Evolutionary conservation across 30 jellyfish, hydroid and myxozoan genomes (phyloP).

Genomic region (Mastigias papua): DNA sequence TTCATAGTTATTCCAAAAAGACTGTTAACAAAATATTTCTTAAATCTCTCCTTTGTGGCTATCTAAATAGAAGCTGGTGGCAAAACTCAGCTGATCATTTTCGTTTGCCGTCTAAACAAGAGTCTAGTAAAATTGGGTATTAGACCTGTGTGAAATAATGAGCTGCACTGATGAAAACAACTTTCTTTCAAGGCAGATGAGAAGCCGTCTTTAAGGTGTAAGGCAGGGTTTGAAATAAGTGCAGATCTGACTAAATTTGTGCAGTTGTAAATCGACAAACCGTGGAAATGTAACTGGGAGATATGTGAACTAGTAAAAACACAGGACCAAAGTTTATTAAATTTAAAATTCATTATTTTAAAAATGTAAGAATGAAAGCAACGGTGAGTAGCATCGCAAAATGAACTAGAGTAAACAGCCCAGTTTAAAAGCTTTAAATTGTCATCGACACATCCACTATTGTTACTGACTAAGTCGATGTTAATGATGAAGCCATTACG

Average conservation of each 20-base stretch:
- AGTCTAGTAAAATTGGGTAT: background rate
- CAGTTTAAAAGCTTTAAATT: no score
- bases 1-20: background rate
- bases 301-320: no score
- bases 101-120: background rate
- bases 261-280: no score
- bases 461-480: no score
- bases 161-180: background rate
- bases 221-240: background rate
- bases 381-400: no score
- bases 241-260: background rate
- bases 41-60: background rate
- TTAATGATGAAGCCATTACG: no score
- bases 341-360: no score
- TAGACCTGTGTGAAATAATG: background rate
- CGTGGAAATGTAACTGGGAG: no score
- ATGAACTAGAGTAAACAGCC: no score
- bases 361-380: no score
- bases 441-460: no score
- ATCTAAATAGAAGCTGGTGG: constrained; percentile 1
- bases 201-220: background rate
- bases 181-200: background rate
- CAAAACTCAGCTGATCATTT: background rate
- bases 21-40: background rate
- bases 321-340: no score